Evolutionary conservation across 2,113 vertebrate genomes (phyloP).

Genomic region (Callocephalon fimbriatum): DNA sequence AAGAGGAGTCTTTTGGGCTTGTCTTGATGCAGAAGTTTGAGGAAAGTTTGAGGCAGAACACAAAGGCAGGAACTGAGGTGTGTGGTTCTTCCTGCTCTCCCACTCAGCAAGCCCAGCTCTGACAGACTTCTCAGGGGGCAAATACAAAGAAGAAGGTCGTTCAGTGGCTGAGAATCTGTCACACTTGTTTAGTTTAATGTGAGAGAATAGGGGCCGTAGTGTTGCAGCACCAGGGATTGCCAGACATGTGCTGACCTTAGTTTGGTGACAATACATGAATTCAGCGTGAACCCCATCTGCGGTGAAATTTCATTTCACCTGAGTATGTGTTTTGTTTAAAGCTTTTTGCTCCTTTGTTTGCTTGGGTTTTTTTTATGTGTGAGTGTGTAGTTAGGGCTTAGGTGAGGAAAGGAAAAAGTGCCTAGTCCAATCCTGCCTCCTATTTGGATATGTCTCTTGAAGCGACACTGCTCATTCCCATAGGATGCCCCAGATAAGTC

Average conservation of each 20-base stretch:
- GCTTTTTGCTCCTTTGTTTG: neutral
- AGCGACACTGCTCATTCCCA: neutral
- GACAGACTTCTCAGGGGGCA: neutral
- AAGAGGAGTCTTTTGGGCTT: neutral
- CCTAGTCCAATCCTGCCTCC: neutral
- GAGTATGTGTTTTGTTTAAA: neutral
- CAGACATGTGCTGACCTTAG: neutral
- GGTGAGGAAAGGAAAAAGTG: neutral
- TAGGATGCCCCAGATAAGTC: conserved; percentile 42
- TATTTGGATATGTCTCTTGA: neutral
- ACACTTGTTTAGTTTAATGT: neutral
- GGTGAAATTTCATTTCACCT: neutral
- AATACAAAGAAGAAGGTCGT: neutral
- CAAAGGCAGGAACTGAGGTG: neutral
- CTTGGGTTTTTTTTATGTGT: neutral
- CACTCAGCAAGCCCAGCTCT: rapidly evolving
- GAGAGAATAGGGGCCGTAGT: neutral
- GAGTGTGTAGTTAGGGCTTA: neutral
- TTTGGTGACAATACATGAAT: neutral
- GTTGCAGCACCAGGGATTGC: neutral
- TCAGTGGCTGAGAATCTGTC: neutral
- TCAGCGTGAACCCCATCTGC: neutral
- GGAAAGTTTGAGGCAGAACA: neutral
- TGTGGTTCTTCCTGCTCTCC: neutral
- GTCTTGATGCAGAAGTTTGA: neutral